Base-by-base conservation (phyloP, 2,113 vertebrate species). In the Cynopterus brachyotis region DNA sequence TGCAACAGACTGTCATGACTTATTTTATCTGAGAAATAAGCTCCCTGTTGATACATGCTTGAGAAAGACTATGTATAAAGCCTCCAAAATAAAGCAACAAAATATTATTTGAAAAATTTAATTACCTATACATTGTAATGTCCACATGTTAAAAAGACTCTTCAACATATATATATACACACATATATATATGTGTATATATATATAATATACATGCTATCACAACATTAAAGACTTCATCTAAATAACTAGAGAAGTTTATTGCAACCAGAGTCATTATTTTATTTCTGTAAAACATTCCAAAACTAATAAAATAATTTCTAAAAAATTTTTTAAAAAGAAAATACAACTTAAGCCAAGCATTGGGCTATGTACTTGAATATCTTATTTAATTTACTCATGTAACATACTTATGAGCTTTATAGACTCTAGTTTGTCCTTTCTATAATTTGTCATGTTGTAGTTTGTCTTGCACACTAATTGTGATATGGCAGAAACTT, bases 41-140 rank as follows among this genome's bases (percentile, higher is more conserved):
- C 16, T 72, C 35, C 3, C n/a, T 89, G 64, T 16, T 50, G 30
- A 66, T 26, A 26, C 10, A 55, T 62, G n/a, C 82, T 66, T 95
- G 32, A 89, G 62, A 91, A 94, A 5, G 5, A 87, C 3, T 62
- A 64, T 19, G 28, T 59, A 89, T 3, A 28, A 94, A 67, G 8
- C 24, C 24, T 75, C 64, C 37, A 66, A 70, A 87, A 73, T 6
- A 75, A 96, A 24, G 16, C 30, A 62, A 26, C 47, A 75, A 82
- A 81, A 57, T 12, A 64, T 47, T 81, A 85, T 64, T 66, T n/a
- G 3, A 89, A 94, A 83, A 42, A 82, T 72, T 93, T 94, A 92
- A 73, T 84, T 42, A 88, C 6, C 47, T 35, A 66, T 6, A 50
- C 28, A 11, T 26, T 81, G 2, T 72, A 95, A 89, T 50, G 47